A percentile compares a stretch with the other conserved stretches of the same genome.
These are phyloP conservation scores for Oconnorella tubifera DNA, from an alignment of 2,888 invertebrate genomes.

Conservation along the genomic window DNA sequence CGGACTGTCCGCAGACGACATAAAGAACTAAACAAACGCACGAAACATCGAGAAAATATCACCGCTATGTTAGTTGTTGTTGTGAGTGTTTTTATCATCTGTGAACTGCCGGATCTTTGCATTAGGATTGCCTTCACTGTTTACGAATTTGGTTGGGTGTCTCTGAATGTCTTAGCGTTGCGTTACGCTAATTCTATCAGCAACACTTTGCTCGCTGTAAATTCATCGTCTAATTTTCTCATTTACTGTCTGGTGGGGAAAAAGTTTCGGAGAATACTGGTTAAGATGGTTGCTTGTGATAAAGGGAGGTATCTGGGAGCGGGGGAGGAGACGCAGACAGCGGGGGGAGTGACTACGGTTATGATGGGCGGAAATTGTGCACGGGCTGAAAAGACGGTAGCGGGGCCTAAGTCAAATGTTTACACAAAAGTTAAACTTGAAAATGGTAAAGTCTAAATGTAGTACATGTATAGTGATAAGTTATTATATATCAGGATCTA, in stretches of 20 bases:
- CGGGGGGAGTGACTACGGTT: too few relatives aligned
- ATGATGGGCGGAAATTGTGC: too few relatives aligned
- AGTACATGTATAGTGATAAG: too few relatives aligned
- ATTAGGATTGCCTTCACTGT: constrained; percentile 25
- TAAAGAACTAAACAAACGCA: constrained; percentile 18
- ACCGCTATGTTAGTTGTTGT: constrained; percentile 33
- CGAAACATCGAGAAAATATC: constrained; percentile 30
- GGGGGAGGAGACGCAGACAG: too few relatives aligned
- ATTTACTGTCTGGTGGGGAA: constrained; percentile 31
- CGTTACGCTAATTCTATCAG: constrained; percentile 21
- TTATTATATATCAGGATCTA: too few relatives aligned
- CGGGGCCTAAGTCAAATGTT: too few relatives aligned
- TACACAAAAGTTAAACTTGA: too few relatives aligned
- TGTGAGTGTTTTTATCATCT: constrained; percentile 32
- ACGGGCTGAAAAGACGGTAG: too few relatives aligned
- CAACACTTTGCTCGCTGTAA: constrained; percentile 34
- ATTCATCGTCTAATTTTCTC: constrained; percentile 36
- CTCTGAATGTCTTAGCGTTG: constrained; percentile 7
- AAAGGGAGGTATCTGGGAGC: not conserved
- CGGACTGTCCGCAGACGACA: constrained; percentile 20
- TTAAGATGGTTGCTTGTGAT: constrained; percentile 10
- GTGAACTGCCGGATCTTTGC: constrained; percentile 31
- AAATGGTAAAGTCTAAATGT: too few relatives aligned
- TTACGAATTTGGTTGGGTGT: constrained; percentile 1
- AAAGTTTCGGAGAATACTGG: constrained; percentile 21